Base-by-base conservation (phyloP, 1,140 invertebrate species). In the Sarcophaga peregrina region DNA sequence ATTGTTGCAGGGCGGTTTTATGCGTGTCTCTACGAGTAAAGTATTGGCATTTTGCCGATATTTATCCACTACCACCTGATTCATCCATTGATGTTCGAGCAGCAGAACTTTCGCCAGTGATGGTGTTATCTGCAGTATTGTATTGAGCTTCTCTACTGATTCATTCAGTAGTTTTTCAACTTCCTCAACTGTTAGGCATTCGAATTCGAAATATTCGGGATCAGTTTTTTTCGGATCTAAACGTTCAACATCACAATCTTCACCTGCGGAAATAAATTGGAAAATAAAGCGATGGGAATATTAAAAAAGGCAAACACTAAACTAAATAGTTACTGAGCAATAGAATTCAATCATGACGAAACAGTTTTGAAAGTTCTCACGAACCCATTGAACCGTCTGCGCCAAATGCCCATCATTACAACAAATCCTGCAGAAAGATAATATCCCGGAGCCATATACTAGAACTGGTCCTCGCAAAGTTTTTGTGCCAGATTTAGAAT, bases 81-180 rank as follows among this genome's bases (percentile, higher is more conserved):
- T 93, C 88, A 95, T 94, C 98, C 98, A 99, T 86, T 95, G 92
- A 90, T 97, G 95, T 76, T 94, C 94, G 88, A 98, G 95, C 62
- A 98, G 92, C 87, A 98, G 93, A 83, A 98, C 93, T 93, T 98
- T 98, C 74, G 97, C 96, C 85, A 98, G 91, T 48, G 97, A 97
- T 85, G 97, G 97, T 75, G 96, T 95, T 86, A 98, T 95, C 91
- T 97, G 94, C 85, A 97, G 92, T 89, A 93, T 95, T 88, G 95
- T 96, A 90, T 96, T 97, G 11, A 98, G 91, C 75, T 93, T 92
- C 91, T 98, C 97, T n/a, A 98, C 97, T 86, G 95, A 95, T 92
- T 98, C 97, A 91, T 98, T 98, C 6, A 99, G 91, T 85, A 98
- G 92, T 89, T 96, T 94, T 90, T 98, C 97, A 13, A 98, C 97